Percentiles rank a stretch among this genome's conserved stretches.
These are phyloP conservation scores for Adelosebastes latens DNA, from an alignment of 2,797 vertebrate genomes.

Conservation along the genomic window DNA sequence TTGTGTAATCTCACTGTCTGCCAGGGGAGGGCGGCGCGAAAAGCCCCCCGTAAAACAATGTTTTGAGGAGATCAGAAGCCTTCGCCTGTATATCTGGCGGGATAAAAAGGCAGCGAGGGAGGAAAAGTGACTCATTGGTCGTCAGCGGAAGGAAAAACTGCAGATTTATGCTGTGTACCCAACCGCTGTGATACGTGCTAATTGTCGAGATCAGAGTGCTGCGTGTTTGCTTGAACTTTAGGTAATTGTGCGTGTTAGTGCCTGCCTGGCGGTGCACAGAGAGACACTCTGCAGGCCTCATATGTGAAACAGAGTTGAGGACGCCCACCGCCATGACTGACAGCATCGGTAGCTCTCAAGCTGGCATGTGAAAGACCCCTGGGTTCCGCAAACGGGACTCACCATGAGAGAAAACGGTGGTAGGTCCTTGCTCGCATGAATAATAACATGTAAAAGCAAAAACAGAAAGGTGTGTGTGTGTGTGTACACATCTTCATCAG, in stretches of 20 bases:
- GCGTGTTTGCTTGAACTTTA: constrained; percentile 42
- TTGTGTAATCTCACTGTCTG: constrained; percentile 93
- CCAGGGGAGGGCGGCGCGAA: constrained; percentile 90
- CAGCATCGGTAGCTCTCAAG: constrained; percentile 13
- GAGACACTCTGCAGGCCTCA: constrained; percentile 1
- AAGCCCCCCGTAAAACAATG: constrained; percentile 90
- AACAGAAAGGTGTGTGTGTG: neutral
- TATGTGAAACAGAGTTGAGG: neutral
- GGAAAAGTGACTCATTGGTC: constrained; percentile 82
- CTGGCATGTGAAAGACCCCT: constrained; percentile 16
- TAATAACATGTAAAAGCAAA: neutral
- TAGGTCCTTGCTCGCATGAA: constrained; percentile 15
- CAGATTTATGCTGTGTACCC: constrained; percentile 32
- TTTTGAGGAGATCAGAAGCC: constrained; percentile 91
- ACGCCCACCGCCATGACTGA: constrained; percentile 23
- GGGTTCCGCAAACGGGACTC: constrained; percentile 24
- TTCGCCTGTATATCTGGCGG: constrained; percentile 86
- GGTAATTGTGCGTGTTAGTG: constrained; percentile 23
- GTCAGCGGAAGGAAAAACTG: constrained; percentile 82
- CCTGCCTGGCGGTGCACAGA: constrained; percentile 11
- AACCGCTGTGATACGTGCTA: constrained; percentile 59
- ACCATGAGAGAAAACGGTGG: neutral
- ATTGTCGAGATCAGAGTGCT: constrained; percentile 73
- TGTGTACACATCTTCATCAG: neutral
- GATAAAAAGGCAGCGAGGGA: constrained; percentile 84